Evolutionary conservation across 2,888 invertebrate species (phyloP).

Genomic region (Cordilura impudica): DNA sequence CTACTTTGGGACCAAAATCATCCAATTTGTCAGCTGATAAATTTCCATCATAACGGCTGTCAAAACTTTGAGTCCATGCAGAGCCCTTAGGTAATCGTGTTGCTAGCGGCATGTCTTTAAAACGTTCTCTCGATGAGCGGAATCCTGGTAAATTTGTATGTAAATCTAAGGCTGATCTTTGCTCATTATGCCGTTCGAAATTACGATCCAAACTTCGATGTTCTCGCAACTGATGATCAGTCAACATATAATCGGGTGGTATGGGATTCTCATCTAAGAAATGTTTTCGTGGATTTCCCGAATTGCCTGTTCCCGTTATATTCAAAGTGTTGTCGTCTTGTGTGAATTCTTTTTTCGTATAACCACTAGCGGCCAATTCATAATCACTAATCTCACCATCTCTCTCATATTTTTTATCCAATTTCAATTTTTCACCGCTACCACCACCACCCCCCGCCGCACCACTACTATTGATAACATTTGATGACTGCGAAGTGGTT

Average conservation of each 20-base stretch:
- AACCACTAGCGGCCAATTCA: constrained; percentile 77
- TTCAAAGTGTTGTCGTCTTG: constrained; percentile 75
- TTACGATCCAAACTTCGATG: constrained; percentile 77
- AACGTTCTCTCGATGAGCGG: constrained; percentile 65
- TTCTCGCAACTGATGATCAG: constrained; percentile 74
- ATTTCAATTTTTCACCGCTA: constrained; percentile 75
- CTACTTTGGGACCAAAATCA: constrained; percentile 84
- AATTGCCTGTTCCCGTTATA: constrained; percentile 57
- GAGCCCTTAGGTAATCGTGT: constrained; percentile 69
- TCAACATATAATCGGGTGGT: constrained; percentile 76
- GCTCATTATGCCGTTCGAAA: constrained; percentile 75
- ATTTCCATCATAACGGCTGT: constrained; percentile 68
- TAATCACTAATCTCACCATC: constrained; percentile 78
- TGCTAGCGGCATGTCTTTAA: constrained; percentile 69
- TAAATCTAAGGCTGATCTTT: constrained; percentile 59
- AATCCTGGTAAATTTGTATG: constrained; percentile 52
- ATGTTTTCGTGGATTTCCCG: constrained; percentile 72
- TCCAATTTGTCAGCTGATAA: constrained; percentile 64
- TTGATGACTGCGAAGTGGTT: constrained; percentile 5
- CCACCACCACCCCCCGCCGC: constrained; percentile 28
- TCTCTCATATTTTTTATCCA: constrained; percentile 77
- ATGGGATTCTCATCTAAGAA: constrained; percentile 78
- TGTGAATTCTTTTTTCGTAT: constrained; percentile 77
- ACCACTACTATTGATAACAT: constrained; percentile 42
- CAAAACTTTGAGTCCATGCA: constrained; percentile 71